phyloP scores from a whole-genome alignment of 2,797 vertebrate genomes.

The Merluccius polli region DNA sequence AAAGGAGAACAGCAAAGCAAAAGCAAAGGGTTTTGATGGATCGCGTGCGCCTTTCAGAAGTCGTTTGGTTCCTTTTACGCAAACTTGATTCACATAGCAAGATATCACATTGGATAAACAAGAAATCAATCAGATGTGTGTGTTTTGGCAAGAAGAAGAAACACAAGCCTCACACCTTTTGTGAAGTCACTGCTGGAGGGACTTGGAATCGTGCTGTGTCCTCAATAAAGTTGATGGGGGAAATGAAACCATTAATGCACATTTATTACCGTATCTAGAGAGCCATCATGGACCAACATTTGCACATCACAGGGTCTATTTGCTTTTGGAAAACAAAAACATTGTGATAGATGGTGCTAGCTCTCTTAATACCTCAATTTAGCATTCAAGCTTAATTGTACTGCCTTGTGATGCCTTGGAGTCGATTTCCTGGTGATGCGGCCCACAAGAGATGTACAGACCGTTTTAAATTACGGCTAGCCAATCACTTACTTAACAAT shows the following conservation, averaged over 20 bases:
- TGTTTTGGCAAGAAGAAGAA: not conserved
- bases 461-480: not conserved
- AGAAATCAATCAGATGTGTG: not conserved
- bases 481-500: not conserved
- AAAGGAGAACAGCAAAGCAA: not conserved
- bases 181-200: not conserved
- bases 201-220: not conserved
- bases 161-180: not conserved
- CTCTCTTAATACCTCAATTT: not conserved
- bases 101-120: not conserved
- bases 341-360: not conserved
- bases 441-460: not conserved
- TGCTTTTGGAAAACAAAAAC: not conserved
- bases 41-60: not conserved
- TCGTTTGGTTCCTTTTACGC: too few relatives aligned
- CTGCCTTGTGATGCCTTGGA: not conserved
- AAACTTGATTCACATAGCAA: not conserved
- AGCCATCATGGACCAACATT: slow-evolving; percentile 2
- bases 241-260: not conserved
- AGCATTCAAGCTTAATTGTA: not conserved
- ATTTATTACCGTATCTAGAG: not conserved
- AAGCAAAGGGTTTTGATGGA: not conserved
- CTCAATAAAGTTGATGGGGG: not conserved
- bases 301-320: slow-evolving; percentile 1
- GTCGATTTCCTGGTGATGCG: not conserved